These are phyloP conservation scores for Solea senegalensis DNA, from an alignment of 2,113 vertebrate species.

Conservation along the genomic window DNA sequence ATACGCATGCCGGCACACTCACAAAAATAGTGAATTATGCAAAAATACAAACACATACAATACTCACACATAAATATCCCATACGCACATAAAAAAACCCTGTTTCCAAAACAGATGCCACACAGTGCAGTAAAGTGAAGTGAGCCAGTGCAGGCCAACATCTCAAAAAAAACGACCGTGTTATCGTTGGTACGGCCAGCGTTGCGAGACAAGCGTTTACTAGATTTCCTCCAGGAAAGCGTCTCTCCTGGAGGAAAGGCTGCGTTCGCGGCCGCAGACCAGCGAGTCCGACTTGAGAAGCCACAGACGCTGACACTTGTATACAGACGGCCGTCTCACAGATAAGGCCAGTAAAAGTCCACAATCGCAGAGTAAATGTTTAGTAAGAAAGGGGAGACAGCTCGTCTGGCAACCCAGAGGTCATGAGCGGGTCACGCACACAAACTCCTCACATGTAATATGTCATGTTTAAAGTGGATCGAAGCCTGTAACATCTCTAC, in stretches of 20 bases:
- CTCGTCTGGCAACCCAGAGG: slow-evolving; percentile 49
- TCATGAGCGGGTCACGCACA: slow-evolving; percentile 43
- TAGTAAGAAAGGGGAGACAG: slow-evolving; percentile 48
- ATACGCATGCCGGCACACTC: neutral
- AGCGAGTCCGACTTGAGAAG: slow-evolving; percentile 41
- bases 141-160: slow-evolving; percentile 13
- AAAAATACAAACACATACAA: slow-evolving; percentile 1
- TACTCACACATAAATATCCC: neutral
- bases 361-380: slow-evolving; percentile 63
- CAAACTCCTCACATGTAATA: neutral
- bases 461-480: neutral
- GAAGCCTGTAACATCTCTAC: neutral
- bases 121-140: slow-evolving; percentile 29
- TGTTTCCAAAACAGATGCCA: slow-evolving; percentile 19
- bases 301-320: slow-evolving; percentile 55
- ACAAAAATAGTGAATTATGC: neutral
- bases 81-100: neutral
- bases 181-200: slow-evolving; percentile 32
- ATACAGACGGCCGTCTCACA: slow-evolving; percentile 25
- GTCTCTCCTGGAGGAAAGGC: slow-evolving; percentile 15
- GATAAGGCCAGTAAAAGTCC: slow-evolving; percentile 47
- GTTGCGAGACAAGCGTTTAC: slow-evolving; percentile 35
- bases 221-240: slow-evolving; percentile 42
- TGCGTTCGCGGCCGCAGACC: slow-evolving; percentile 17
- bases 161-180: slow-evolving; percentile 8